Evolutionary conservation across 2,797 vertebrate genomes (phyloP).

Genomic region (Aythya fuligula): DNA sequence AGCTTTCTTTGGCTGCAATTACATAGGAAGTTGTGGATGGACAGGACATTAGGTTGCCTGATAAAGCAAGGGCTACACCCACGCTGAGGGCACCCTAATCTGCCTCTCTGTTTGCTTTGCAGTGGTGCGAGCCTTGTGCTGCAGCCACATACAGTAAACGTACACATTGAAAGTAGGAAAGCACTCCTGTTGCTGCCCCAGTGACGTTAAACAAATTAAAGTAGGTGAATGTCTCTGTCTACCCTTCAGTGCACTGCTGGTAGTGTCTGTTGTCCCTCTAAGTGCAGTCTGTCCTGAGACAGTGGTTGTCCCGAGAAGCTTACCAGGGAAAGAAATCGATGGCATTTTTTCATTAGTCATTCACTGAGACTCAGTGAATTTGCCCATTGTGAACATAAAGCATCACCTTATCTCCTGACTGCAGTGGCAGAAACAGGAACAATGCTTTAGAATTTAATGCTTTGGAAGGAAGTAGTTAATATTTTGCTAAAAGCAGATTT

Average conservation of each 20-base stretch:
- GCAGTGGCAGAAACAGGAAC: neutral
- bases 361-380: neutral
- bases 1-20: neutral
- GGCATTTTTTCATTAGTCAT: neutral
- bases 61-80: rapidly evolving
- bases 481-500: neutral
- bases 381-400: neutral
- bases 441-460: neutral
- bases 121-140: neutral
- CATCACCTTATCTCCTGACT: neutral
- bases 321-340: neutral
- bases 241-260: neutral
- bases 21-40: neutral
- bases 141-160: rapidly evolving
- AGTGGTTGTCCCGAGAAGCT: neutral
- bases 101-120: neutral
- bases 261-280: neutral
- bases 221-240: neutral
- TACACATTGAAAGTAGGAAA: neutral
- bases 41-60: neutral
- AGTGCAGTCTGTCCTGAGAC: neutral
- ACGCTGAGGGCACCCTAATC: neutral
- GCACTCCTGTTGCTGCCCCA: neutral
- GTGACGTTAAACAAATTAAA: neutral
- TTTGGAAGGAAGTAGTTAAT: neutral